Evolutionary conservation across 35 echinoderm and acorn worm genomes (phyloP).

Genomic region (Lytechinus pictus): DNA sequence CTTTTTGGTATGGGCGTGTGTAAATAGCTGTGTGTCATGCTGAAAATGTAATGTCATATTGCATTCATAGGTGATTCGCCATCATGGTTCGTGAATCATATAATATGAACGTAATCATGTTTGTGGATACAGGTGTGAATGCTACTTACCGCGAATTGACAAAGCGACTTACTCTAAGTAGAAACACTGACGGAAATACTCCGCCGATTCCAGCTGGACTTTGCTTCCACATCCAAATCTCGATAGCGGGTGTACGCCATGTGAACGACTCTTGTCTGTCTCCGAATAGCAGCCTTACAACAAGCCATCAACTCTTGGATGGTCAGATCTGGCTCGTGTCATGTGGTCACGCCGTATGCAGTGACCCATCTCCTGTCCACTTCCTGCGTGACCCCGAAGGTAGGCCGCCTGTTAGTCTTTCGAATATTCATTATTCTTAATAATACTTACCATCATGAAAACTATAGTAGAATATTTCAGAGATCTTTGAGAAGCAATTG

Average conservation of each 20-base stretch:
- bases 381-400: not conserved
- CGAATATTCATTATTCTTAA: too few relatives aligned
- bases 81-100: too few relatives aligned
- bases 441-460: too few relatives aligned
- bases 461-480: too few relatives aligned
- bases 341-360: not conserved
- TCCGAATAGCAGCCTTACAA: not conserved
- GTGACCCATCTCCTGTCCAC: not conserved
- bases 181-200: not conserved
- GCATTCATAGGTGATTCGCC: too few relatives aligned
- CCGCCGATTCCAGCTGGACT: not conserved
- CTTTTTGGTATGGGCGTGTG: too few relatives aligned
- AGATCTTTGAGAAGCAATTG: too few relatives aligned
- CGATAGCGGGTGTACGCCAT: not conserved
- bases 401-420: not conserved
- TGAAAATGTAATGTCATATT: too few relatives aligned
- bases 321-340: not conserved
- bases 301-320: not conserved
- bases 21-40: too few relatives aligned
- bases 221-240: not conserved
- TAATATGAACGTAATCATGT: not conserved
- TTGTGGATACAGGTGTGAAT: not conserved
- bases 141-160: not conserved
- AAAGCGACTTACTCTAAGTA: not conserved
- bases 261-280: not conserved